A percentile compares a stretch with the other conserved stretches of the same genome.
Evolutionary conservation across 1,140 invertebrate genomes (phyloP).

Genomic region (Sinella curviseta): DNA sequence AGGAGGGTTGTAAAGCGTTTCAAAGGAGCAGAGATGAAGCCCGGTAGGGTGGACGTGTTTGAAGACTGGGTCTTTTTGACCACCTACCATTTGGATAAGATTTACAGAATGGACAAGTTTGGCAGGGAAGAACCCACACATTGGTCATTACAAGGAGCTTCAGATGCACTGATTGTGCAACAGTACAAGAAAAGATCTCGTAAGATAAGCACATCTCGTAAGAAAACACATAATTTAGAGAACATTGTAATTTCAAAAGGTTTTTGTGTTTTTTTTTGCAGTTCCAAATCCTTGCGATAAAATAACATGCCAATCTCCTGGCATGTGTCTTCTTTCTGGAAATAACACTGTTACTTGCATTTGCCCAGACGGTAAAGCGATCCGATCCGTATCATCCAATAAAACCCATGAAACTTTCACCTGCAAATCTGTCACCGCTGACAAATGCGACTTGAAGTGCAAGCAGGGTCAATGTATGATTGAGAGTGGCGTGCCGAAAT

Average conservation of each 20-base stretch:
- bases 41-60: constrained; percentile 72
- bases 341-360: constrained; percentile 59
- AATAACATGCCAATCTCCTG: constrained; percentile 57
- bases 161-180: constrained; percentile 69
- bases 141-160: constrained; percentile 60
- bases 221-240: neutral
- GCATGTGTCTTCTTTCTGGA: constrained; percentile 52
- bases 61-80: constrained; percentile 64
- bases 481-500: constrained; percentile 56
- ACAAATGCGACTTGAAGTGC: constrained; percentile 56
- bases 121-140: constrained; percentile 60
- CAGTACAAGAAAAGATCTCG: constrained; percentile 61
- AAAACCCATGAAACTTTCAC: constrained; percentile 23
- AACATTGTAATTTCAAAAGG: neutral
- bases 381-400: constrained; percentile 25
- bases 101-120: constrained; percentile 72
- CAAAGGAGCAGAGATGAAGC: constrained; percentile 58
- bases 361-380: constrained; percentile 65
- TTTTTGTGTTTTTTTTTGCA: constrained; percentile 41
- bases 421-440: constrained; percentile 38
- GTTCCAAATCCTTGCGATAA: constrained; percentile 53
- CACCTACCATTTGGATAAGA: constrained; percentile 64
- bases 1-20: constrained; percentile 63
- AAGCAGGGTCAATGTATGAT: constrained; percentile 63
- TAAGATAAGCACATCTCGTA: constrained; percentile 30